Percentiles rank a stretch among this genome's conserved stretches.
These are phyloP conservation scores for Telmatherina bonti DNA, from an alignment of 2,797 vertebrate species.

Conservation along the genomic window DNA sequence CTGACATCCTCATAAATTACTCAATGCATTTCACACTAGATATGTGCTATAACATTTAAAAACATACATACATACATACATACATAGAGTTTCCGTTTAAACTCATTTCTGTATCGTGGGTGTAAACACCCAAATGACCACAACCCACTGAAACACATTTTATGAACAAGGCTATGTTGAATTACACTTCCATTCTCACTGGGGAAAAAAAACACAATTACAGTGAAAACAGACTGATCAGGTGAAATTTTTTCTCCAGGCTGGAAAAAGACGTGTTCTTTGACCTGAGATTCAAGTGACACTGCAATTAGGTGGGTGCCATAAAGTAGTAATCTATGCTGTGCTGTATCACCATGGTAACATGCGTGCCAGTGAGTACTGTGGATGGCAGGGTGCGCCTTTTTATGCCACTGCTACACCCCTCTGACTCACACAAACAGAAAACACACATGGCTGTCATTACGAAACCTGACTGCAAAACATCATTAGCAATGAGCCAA, in stretches of 20 bases:
- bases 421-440: slow-evolving; percentile 74
- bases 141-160: not conserved
- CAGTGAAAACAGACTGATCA: not conserved
- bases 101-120: not conserved
- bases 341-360: slow-evolving; percentile 69
- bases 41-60: not conserved
- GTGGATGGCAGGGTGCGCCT: slow-evolving; percentile 74
- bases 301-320: slow-evolving; percentile 49
- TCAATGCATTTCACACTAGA: not conserved
- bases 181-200: not conserved
- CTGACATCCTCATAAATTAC: not conserved
- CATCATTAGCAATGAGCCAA: slow-evolving; percentile 70
- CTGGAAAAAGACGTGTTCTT: slow-evolving; percentile 45
- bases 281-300: slow-evolving; percentile 58
- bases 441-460: slow-evolving; percentile 66
- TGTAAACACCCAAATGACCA: not conserved
- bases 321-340: slow-evolving; percentile 74
- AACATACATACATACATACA: not conserved
- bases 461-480: slow-evolving; percentile 73
- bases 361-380: slow-evolving; percentile 60
- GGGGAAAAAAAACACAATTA: not conserved
- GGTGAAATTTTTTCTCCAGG: slow-evolving; percentile 7
- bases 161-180: not conserved
- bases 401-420: slow-evolving; percentile 68
- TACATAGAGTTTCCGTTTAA: not conserved